Conservation (phyloP, 1,140 invertebrate genomes). For the Cylas formicarius region DNA sequence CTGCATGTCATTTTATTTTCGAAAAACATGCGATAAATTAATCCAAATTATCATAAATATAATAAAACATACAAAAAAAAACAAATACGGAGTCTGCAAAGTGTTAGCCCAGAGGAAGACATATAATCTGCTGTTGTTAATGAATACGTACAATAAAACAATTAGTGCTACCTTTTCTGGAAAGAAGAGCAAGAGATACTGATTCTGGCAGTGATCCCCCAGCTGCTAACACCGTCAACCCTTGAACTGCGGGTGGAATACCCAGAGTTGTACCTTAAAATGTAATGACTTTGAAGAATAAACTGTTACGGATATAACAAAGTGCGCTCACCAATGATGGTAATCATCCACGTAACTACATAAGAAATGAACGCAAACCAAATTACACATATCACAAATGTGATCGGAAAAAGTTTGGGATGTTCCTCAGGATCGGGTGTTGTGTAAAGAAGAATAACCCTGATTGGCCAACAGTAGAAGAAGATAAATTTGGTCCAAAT, state of each 20-base stretch:
- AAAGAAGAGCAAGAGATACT: constrained; percentile 73
- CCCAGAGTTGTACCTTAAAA: constrained; percentile 62
- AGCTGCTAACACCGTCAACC: constrained; percentile 77
- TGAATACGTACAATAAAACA: no score
- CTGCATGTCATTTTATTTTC: no score
- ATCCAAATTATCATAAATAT: no score
- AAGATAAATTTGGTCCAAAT: constrained; percentile 54
- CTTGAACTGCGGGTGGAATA: constrained; percentile 83
- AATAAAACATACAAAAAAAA: no score
- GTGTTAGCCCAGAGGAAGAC: no score
- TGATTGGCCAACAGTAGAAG: constrained; percentile 64
- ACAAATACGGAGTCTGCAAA: no score
- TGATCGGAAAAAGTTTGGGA: constrained; percentile 62
- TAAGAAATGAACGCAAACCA: constrained; percentile 82
- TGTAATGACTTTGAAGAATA: neutral
- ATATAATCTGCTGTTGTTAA: no score
- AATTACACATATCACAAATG: constrained; percentile 79
- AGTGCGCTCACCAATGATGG: constrained; percentile 63
- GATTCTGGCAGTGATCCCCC: constrained; percentile 87
- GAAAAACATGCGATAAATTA: no score
- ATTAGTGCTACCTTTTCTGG: constrained; percentile 62
- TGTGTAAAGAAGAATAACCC: constrained; percentile 56
- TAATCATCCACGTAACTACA: constrained; percentile 86
- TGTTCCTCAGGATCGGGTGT: constrained; percentile 68
- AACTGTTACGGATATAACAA: constrained; percentile 1